These are phyloP conservation scores for Bombus cullumanus DNA, from an alignment of 1,140 invertebrate species.

Conservation along the genomic window DNA sequence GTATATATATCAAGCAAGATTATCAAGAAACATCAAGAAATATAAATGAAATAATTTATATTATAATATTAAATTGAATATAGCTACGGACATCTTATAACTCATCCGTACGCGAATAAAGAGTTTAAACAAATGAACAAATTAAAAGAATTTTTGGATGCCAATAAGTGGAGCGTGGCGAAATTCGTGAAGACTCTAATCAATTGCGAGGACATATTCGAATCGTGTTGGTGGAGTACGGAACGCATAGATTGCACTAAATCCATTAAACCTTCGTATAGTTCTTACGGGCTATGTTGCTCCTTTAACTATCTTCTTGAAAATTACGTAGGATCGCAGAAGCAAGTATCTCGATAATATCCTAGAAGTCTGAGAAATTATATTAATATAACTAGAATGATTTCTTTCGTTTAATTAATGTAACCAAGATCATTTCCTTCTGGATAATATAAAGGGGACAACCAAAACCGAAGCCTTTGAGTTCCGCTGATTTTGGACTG, in stretches of 20 bases:
- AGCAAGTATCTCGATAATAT: constrained; percentile 38
- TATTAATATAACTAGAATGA: neutral
- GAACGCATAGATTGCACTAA: constrained; percentile 43
- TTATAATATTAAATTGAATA: neutral
- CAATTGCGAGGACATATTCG: constrained; percentile 54
- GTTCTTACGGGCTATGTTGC: constrained; percentile 56
- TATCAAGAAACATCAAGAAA: neutral
- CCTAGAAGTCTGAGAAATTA: neutral
- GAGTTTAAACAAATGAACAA: neutral
- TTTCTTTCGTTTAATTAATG: neutral
- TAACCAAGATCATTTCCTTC: neutral
- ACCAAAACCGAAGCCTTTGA: neutral
- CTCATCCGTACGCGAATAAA: neutral
- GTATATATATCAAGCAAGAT: neutral
- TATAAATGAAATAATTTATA: neutral
- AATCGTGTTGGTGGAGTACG: constrained; percentile 48
- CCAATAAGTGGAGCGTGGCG: constrained; percentile 30
- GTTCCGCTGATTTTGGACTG: constrained; percentile 14
- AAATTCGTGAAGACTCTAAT: constrained; percentile 45
- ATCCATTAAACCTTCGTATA: constrained; percentile 34
- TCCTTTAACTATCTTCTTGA: constrained; percentile 66
- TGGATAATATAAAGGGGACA: neutral
- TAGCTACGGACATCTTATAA: constrained; percentile 40
- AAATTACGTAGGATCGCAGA: constrained; percentile 14
- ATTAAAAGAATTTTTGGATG: constrained; percentile 17